Base-by-base conservation (phyloP, 2,888 invertebrate genomes). In the Cheilosia scutellata region DNA sequence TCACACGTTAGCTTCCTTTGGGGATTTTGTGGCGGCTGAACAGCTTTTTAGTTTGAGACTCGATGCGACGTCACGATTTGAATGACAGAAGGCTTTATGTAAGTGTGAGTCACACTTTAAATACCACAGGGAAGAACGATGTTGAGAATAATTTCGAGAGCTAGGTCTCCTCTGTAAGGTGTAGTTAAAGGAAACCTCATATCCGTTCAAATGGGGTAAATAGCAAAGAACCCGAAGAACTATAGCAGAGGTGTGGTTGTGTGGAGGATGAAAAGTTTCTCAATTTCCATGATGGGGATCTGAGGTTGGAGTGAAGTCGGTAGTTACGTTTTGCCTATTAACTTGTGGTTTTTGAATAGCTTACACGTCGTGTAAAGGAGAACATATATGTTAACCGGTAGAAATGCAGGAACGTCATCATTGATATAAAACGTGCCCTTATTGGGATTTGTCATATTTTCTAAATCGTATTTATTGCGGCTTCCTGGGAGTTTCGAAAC, bases 131-230 rank as follows among this genome's bases (percentile, higher is more conserved):
- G 40, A 44, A 13, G 40, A 27, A 63, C 9, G 55, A 25, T 66
- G 60, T 49, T 55, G 68, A 68, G 80, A 76, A 82, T 82, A 58
- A 76, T 82, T 76, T 82, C 31, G 44, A 49, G 33, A 5, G 37
- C 20, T 20, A 20, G 37, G 20, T 20, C 37, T 20, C 33, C 51
- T 20, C 25, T 29, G 29, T 6, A 11, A 4, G 25, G 20, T 6
- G 11, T 4, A 25, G 51, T 16, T 9, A n/a, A 62, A 29, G 31
- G 11, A 29, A 57, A 68, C 20, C 33, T 9, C 11, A 58, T 16
- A 31, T 42, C 27, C 4, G 49, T 4, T 25, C 9, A 27, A n/a
- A 25, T 25, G 0, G 5, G 16, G 37, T 11, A 13, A 62, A 37
- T 11, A 11, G 11, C 47, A 25, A 20, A 6, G 20, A 55, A 47